Conservation (phyloP, 2,113 vertebrate genomes). For the Tylochromis polylepis region DNA sequence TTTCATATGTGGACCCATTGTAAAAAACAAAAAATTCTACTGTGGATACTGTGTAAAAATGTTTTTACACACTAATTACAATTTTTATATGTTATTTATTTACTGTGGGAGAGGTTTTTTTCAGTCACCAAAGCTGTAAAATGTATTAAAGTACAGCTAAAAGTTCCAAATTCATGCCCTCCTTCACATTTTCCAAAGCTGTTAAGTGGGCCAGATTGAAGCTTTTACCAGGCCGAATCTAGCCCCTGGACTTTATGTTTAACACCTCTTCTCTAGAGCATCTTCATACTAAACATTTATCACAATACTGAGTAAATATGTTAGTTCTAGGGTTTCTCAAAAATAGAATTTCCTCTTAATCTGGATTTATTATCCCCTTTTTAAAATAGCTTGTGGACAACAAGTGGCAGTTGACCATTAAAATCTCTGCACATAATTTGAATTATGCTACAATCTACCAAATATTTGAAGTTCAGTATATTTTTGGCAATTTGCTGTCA, state of each 20-base stretch:
- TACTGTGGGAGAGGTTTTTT: background rate
- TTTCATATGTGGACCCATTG: background rate
- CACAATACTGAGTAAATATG: background rate
- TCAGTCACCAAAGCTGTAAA: background rate
- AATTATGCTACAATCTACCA: background rate
- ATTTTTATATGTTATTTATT: background rate
- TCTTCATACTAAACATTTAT: background rate
- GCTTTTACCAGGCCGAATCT: background rate
- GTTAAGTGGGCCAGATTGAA: background rate
- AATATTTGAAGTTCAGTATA: background rate
- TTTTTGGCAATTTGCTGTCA: background rate
- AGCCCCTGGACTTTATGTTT: background rate
- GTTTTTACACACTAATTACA: background rate
- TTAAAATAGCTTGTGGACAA: background rate
- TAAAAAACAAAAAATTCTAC: too few relatives aligned
- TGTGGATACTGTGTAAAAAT: background rate
- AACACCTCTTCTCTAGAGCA: background rate
- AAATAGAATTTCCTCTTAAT: background rate
- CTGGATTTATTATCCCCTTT: background rate
- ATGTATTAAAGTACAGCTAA: background rate
- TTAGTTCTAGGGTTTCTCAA: background rate
- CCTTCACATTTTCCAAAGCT: background rate
- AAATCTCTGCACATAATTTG: background rate
- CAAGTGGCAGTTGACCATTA: background rate
- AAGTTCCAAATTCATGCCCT: background rate